Percentiles rank a stretch among this genome's conserved stretches.
phyloP scores from a whole-genome alignment of 2,113 vertebrate genomes.

The Chionomys nivalis region DNA sequence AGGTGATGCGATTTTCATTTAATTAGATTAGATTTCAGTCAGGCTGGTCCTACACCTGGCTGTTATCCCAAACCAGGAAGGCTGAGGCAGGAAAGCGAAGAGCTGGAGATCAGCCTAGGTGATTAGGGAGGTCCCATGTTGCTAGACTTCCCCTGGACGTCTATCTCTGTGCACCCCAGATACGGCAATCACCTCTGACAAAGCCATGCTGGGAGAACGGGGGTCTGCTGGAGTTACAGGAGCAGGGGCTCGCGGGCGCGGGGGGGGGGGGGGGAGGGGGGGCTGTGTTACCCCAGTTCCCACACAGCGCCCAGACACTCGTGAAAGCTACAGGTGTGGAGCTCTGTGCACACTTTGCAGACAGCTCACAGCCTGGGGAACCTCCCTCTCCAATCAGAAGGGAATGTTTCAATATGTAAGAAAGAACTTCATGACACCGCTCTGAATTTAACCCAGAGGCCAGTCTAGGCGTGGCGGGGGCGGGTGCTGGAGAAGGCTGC shows the following conservation, averaged over 20 bases:
- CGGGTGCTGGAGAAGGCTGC: not conserved
- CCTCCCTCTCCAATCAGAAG: not conserved
- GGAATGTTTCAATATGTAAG: not conserved
- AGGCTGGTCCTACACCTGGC: not conserved
- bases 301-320: not conserved
- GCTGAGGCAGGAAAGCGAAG: not conserved
- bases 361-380: not conserved
- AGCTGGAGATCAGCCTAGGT: not conserved
- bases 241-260: fast-evolving
- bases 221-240: not conserved
- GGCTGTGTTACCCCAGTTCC: not conserved
- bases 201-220: not conserved
- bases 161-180: not conserved
- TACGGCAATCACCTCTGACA: not conserved
- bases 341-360: not conserved
- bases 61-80: not conserved
- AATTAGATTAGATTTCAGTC: not conserved
- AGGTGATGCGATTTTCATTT: not conserved
- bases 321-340: not conserved
- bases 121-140: not conserved
- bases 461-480: not conserved
- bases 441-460: not conserved
- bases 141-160: not conserved
- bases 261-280: not conserved
- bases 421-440: not conserved